Evolutionary conservation across 2,797 vertebrate genomes (phyloP), one percentile per base, ranked within the genome.

Genomic region (Chromis chromis): DNA sequence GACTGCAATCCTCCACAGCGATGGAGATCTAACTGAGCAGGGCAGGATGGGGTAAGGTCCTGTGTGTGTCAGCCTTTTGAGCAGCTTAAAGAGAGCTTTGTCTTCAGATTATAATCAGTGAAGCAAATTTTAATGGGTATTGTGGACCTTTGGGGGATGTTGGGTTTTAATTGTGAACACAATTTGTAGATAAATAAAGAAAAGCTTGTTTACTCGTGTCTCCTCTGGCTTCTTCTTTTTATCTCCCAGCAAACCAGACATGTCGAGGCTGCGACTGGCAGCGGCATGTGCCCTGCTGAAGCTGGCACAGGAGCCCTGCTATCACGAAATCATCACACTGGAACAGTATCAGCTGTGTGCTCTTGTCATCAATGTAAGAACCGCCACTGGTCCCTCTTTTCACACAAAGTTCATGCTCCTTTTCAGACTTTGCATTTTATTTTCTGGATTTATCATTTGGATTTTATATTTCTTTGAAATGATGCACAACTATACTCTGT

Each of bases 281-380:
- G 97, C 97, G 2, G 97, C 96, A 1, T 97, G 96, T 63, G 97
- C 97, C 36, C 90, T 99, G 84, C 95, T 99, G 83, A 98, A 98
- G 91, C 90, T 99, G 86, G 97, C 98, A 12, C 98, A 99, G 87
- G 98, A 99, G 80, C 98, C 98, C 19, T 99, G 98, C 91, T 99
- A 99, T 83, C 98, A 99, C 7, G 97, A 99, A 94, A 99, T 99
- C 91, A 97, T 99, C 94, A 98, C 97, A 0, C 92, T 98, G 92
- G 97, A 99, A 86, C 98, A 99, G 50, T 99, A 98, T 89, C 97
- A 98, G 91, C 95, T 99, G 40, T 99, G 97, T 56, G 95, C 97
- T 0, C 94, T 99, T 31, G 97, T 98, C 85, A 98, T 99, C 90
- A 99, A 99, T 44, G 98, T 99, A 95, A 96, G 97, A 72, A 82